phyloP scores from a whole-genome alignment of 2,797 vertebrate genomes.

The Hybognathus amarus region DNA sequence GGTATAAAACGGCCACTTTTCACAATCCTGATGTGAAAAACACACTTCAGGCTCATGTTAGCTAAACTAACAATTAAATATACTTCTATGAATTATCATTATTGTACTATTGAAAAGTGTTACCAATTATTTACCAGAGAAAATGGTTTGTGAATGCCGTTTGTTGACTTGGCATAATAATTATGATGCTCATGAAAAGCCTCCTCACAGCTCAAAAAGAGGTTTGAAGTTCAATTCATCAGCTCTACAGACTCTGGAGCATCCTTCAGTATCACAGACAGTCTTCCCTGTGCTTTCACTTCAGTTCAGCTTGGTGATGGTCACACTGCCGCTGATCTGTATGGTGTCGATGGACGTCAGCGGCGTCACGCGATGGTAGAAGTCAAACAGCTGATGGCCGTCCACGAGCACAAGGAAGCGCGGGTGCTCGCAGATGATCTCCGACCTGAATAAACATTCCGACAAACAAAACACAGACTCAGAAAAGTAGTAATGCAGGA shows the following conservation, averaged over 20 bases:
- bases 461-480: background rate
- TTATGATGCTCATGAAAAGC: background rate
- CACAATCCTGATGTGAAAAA: background rate
- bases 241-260: background rate
- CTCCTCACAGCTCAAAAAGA: background rate
- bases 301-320: conserved; percentile 91
- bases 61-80: background rate
- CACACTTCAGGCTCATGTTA: background rate
- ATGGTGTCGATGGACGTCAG: conserved; percentile 86
- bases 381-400: conserved; percentile 92
- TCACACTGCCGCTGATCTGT: conserved; percentile 89
- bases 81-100: background rate
- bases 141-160: background rate
- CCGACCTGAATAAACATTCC: conserved; percentile 79
- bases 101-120: background rate
- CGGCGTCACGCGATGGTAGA: conserved; percentile 85
- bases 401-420: conserved; percentile 90
- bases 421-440: conserved; percentile 88
- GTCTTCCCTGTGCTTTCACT: background rate
- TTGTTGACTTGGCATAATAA: background rate
- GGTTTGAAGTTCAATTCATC: background rate
- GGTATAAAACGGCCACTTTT: background rate
- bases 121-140: background rate
- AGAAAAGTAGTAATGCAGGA: background rate
- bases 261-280: background rate